Conservation (phyloP, 2,797 vertebrate genomes). For the Sorex maritimensis region DNA sequence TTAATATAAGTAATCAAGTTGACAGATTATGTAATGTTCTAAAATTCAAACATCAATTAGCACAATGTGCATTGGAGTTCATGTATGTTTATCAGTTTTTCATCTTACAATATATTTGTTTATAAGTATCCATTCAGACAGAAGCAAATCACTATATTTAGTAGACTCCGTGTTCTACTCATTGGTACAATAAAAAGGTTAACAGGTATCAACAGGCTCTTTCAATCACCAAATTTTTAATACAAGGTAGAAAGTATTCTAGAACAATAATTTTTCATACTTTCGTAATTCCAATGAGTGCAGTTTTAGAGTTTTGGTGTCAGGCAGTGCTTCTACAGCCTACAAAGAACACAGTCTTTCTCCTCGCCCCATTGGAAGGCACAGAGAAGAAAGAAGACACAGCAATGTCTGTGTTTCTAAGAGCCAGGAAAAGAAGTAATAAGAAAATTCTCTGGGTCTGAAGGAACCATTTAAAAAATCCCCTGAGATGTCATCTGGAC, state of each 20-base stretch:
- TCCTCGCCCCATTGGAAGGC: background rate
- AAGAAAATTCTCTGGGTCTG: background rate
- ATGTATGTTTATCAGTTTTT: background rate
- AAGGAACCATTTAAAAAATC: background rate
- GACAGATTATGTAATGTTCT: background rate
- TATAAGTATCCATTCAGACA: background rate
- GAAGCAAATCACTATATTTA: background rate
- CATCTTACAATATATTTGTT: background rate
- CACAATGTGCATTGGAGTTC: background rate
- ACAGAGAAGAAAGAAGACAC: background rate
- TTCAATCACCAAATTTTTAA: constrained; percentile 2
- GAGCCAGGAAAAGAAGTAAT: background rate
- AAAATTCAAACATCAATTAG: constrained; percentile 22
- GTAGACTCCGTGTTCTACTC: background rate
- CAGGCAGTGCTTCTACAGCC: background rate
- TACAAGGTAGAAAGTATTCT: constrained; percentile 45
- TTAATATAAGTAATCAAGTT: no score
- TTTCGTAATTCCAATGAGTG: background rate
- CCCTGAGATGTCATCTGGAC: background rate
- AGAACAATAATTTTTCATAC: constrained; percentile 18
- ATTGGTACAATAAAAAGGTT: background rate
- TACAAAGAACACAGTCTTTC: background rate
- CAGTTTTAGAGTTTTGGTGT: background rate
- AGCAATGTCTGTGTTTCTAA: background rate
- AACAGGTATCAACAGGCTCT: background rate